Base-by-base conservation (phyloP, 2,113 vertebrate species). In the Columba janthina region DNA sequence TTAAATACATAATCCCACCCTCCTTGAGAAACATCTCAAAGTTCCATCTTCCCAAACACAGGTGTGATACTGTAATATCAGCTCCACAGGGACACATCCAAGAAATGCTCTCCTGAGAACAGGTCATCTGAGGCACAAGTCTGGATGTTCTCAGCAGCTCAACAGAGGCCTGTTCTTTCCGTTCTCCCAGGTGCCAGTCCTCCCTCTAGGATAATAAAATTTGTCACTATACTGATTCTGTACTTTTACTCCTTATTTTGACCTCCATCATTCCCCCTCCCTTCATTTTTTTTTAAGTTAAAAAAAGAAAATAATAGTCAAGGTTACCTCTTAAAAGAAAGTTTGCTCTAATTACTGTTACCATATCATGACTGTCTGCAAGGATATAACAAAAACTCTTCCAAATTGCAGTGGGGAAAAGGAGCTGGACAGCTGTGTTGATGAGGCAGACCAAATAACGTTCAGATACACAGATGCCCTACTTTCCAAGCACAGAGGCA, bases 371-470 rank as follows among this genome's bases (percentile, higher is more conserved):
- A 72, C 31, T 76, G 24, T 26, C 32, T 71, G 25, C 53, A 48
- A 85, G 53, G 12, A 57, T 61, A 8, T 2, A 78, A 78, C 28
- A 74, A 72, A 69, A 94, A 69, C 31, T 85, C 44, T 72, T 66
- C 61, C 56, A 67, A 86, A 64, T 10, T 44, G 28, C 26, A 74
- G n/a, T 12, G 19, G 12, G 44, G 16, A 12, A 15, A 76, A 89
- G 56, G 50, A 92, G 26, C 74, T n/a, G 48, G 69, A 81, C 44
- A 84, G 57, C 29, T 65, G 50, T 78, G 31, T n/a, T 77, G 80
- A 75, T 53, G 31, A 74, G 61, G n/a, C 53, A 92, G 48, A 86
- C 2, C 0, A 0, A 84, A 61, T 38, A 75, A 58, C 3, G 2
- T 50, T 88, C 67, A 56, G 32, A 92, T 22, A 83, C 64, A 73